These are phyloP conservation scores for Cinclus mexicanus DNA, from an alignment of 2,113 vertebrate genomes.

Conservation along the genomic window DNA sequence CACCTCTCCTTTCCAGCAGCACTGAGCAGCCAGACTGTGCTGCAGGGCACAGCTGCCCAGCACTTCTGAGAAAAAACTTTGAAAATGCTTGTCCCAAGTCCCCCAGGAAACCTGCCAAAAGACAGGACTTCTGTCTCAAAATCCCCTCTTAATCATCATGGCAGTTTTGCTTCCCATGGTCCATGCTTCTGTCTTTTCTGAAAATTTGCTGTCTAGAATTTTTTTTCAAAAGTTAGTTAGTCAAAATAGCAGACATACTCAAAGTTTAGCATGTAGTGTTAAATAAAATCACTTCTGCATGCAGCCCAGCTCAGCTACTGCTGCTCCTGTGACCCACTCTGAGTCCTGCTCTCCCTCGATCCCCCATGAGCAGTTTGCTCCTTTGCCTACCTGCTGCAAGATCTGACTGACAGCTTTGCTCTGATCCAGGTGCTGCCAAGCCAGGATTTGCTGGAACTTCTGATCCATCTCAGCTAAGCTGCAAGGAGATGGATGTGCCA, in stretches of 20 bases:
- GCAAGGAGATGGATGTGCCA: slow-evolving; percentile 20
- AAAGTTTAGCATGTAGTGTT: not conserved
- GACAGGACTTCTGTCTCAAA: not conserved
- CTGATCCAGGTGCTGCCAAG: slow-evolving; percentile 92
- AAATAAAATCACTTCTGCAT: not conserved
- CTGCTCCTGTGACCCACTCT: not conserved
- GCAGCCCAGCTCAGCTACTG: not conserved
- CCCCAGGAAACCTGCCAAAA: not conserved
- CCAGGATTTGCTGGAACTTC: slow-evolving; percentile 88
- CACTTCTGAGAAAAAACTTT: not conserved
- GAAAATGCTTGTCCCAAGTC: not conserved
- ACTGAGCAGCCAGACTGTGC: not conserved
- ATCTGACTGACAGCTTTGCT: slow-evolving; percentile 90
- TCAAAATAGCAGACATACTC: not conserved
- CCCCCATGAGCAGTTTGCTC: not conserved
- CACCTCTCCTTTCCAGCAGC: not conserved
- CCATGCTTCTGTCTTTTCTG: not conserved
- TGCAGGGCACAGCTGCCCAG: not conserved
- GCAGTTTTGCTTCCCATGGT: not conserved
- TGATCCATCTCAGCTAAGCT: slow-evolving; percentile 88
- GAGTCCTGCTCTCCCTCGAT: not conserved
- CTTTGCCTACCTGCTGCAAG: slow-evolving; percentile 85
- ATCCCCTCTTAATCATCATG: not conserved
- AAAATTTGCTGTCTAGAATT: not conserved
- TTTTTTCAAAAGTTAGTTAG: not conserved